Base-by-base conservation (phyloP, 2,113 vertebrate species). In the Colossoma macropomum region DNA sequence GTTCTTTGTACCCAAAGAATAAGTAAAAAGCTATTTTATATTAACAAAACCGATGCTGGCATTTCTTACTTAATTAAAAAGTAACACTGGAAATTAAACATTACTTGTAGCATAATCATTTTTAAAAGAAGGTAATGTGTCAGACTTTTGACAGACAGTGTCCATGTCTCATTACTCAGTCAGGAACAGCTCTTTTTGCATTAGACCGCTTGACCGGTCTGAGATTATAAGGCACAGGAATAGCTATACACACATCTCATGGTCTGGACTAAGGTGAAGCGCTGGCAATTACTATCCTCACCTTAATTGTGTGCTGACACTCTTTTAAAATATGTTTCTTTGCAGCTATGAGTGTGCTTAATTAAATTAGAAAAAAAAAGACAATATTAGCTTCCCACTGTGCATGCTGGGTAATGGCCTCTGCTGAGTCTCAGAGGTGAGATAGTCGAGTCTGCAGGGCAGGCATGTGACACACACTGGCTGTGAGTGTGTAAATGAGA, bases 361-460 rank as follows among this genome's bases (percentile, higher is more conserved):
- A 86, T 81, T 84, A 74, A 86, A 86, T 82, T 82, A 82, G 74
- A 74, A 41, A 72, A 73, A 86, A 79, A 80, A 32, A 65, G 78
- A 69, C 74, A 81, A 32, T 75, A 81, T 81, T 69, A 73, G 65
- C 77, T 8, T 45, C 81, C 85, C 25, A 48, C 56, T 21, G 54
- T 45, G 80, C 38, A 27, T 65, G 25, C 72, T 30, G 56, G 60
- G 77, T 81, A 80, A 84, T 48, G 41, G 68, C 56, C 71, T 81
- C 25, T 27, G 48, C 48, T 38, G 63, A 69, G 65, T 77, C 38
- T 83, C 66, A 63, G 79, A 83, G 74, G 79, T 66, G 73, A 84
- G 74, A 81, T 54, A 68, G 59, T 27, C 5, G 10, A 76, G 60
- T 59, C 79, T 68, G 38, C 59, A 48, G 75, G 56, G 59, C 54